phyloP scores from a whole-genome alignment of 2,113 vertebrate species.

The Aleadryas rufinucha region DNA sequence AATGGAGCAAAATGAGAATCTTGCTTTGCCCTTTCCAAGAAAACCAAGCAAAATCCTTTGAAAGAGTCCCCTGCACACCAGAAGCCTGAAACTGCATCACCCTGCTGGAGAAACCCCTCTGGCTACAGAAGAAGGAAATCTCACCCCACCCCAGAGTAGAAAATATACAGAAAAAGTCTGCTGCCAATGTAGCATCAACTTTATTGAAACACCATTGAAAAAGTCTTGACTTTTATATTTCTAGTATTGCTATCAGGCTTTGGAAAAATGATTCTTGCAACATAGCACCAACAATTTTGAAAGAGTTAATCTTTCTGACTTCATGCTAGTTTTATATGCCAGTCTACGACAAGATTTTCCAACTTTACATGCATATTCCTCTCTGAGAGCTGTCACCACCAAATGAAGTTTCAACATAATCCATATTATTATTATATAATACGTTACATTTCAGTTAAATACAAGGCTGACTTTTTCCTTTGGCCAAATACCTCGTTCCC shows the following conservation, averaged over 20 bases:
- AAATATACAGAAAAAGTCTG: not conserved
- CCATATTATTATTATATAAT: not conserved
- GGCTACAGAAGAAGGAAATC: not conserved
- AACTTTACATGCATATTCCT: not conserved
- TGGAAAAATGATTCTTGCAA: not conserved
- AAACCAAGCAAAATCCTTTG: not conserved
- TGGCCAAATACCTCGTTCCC: not conserved
- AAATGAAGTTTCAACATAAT: not conserved
- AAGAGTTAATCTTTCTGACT: not conserved
- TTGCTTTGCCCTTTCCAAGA: not conserved
- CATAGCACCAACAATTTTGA: not conserved
- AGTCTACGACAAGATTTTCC: not conserved
- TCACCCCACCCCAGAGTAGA: not conserved
- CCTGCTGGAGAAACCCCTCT: not conserved
- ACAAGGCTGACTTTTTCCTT: not conserved
- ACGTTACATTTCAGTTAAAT: not conserved
- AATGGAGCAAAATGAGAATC: not conserved
- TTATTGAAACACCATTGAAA: not conserved
- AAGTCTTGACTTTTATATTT: not conserved
- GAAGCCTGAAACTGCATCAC: not conserved
- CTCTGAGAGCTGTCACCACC: not conserved
- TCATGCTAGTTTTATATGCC: not conserved
- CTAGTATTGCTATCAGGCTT: not conserved
- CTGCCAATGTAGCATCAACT: not conserved
- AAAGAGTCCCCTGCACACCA: not conserved